Base-by-base conservation (phyloP, 64 coral and sea anemone species). In the Platygyra sinensis region DNA sequence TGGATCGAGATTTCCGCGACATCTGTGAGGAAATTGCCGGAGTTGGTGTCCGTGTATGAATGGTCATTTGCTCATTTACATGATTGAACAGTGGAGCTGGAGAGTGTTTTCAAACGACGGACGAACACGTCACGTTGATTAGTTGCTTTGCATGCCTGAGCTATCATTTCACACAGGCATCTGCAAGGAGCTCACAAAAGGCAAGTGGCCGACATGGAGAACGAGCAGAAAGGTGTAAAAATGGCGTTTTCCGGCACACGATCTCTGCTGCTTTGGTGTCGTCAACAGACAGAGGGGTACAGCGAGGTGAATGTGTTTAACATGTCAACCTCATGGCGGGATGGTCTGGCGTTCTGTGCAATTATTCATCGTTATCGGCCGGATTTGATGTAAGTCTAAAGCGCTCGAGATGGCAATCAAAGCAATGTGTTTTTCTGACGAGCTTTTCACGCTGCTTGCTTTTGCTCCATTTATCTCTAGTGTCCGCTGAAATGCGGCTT, bases 341-440 rank as follows among this genome's bases (percentile, higher is more conserved):
- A 97, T 91, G 95, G 95, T 59, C 77, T 97, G 15, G 95, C 95
- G 12, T 97, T 97, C 52, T 97, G 95, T 85, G 95, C 95, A 0
- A 82, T 97, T 22, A 97, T 97, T 60, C 95, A 97, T 60, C 91
- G 87, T 30, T 97, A 80, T 82, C 75, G 95, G 60, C 95, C 95
- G 50, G 95, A 97, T 75, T 83, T 97, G 17, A 94, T 97, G 95
- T 97, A 88, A 88, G 95, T 80, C 61, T 42, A 38, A 27, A 25
- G 82, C 82, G 32, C 62, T 85, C 39, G 22, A 72, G 22, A 57
- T 57, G 54, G 54, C 54, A 15, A 57, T 52, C 27, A 25, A 72
- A 52, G 62, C 11, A 72, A 11, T 67, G 10, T 87, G 72, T 36
- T 76, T 36, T 25, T 55, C 67, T 46, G 54, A 64, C 57, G 51